Evolutionary conservation across 2,113 vertebrate genomes (phyloP), one percentile per base, ranked within the genome.

Genomic region (Mionectes macconnelli): DNA sequence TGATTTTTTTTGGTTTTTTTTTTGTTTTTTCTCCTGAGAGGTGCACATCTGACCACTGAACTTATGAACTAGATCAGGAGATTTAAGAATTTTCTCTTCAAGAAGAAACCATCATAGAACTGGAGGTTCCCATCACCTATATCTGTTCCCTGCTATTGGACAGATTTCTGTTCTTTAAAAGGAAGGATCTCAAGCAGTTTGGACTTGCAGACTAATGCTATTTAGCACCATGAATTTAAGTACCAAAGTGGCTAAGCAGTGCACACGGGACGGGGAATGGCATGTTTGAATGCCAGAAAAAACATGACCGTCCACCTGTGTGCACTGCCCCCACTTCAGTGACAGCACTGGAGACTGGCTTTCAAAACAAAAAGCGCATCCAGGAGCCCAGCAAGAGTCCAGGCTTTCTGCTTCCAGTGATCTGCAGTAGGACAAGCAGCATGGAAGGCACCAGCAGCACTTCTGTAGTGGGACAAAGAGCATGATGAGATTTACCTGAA

Each of bases 321-420:
- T 3, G 0, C 23, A 12, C 39, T 64, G 42, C 3, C 30, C 37
- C 18, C 0, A 0, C 30, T 64, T 23, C 49, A 24, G 39, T 4
- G 42, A 33, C 30, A 81, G 39, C 49, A 16, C 62, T 59, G 14
- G 23, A 49, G 12, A 13, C 9, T 77, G 59, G 42, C 28, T 77
- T 87, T 83, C 60, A 33, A 28, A 73, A 39, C 7, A 35, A 55
- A n/a, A 27, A 14, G 14, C 13, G 7, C 6, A 33, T 13, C 39
- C 53, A 44, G 53, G 35, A 90, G 21, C 28, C 35, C 52, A 67
- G 23, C 11, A 27, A 27, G 35, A 27, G 31, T 16, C 22, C 39
- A n/a, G 27, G 20, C n/a, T 57, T 74, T 74, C 42, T 47, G 14
- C 49, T 68, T 68, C 30, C 60, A 87, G 42, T 59, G 72, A 21